phyloP scores from a whole-genome alignment of 2,888 invertebrate genomes.

The Sycophila texana region DNA sequence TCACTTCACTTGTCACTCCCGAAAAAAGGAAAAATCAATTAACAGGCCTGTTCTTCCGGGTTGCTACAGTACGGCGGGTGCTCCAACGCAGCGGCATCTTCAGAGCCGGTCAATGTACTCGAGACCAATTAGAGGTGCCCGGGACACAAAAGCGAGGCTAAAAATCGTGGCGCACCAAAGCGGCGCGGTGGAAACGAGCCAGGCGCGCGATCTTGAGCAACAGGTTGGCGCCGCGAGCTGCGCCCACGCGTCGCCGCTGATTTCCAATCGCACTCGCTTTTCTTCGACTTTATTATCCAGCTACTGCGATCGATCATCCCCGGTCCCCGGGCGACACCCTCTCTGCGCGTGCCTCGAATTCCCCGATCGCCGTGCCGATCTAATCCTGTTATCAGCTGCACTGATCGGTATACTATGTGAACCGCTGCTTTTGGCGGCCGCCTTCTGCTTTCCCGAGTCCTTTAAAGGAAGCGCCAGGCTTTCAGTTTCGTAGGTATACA shows the following conservation, averaged over 20 bases:
- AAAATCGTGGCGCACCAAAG: too few species aligned
- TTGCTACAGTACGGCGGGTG: too few species aligned
- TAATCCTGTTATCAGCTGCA: neutral
- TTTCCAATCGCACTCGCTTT: conserved; percentile 35
- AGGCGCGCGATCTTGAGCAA: conserved; percentile 69
- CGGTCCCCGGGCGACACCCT: neutral
- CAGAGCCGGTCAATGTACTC: too few species aligned
- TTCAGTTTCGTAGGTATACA: neutral
- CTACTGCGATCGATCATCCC: neutral
- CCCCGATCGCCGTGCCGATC: neutral
- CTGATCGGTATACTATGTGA: neutral
- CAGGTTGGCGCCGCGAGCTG: conserved; percentile 75
- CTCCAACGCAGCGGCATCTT: too few species aligned
- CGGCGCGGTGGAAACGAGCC: neutral
- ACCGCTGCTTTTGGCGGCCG: neutral
- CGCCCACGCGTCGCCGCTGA: conserved; percentile 56
- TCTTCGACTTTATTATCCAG: neutral
- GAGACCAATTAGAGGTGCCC: too few species aligned
- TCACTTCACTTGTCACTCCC: too few species aligned
- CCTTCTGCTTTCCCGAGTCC: neutral
- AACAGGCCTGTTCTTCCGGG: too few species aligned
- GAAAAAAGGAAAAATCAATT: too few species aligned
- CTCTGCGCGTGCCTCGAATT: neutral
- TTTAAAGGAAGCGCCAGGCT: neutral
- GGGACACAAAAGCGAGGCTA: too few species aligned